Evolutionary conservation across 2,113 vertebrate species (phyloP).

Genomic region (Fregata magnificens): DNA sequence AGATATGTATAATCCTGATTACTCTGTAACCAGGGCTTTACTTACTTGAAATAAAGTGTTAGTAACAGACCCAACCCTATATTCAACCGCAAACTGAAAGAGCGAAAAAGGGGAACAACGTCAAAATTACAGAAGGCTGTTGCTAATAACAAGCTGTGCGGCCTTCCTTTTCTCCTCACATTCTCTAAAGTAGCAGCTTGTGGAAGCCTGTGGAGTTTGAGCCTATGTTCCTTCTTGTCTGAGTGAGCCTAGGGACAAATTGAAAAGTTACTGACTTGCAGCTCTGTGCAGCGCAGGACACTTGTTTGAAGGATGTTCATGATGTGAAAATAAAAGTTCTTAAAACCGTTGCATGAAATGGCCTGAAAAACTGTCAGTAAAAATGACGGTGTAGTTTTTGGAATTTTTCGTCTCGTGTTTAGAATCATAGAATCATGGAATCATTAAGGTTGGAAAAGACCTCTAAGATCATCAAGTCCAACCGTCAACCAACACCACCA

Average conservation of each 20-base stretch:
- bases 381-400: background rate
- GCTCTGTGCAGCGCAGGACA: background rate
- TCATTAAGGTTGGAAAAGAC: too few relatives aligned
- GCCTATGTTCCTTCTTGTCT: background rate
- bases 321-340: background rate
- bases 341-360: background rate
- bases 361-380: background rate
- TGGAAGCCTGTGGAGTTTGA: background rate
- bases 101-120: background rate
- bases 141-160: background rate
- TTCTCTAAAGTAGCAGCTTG: background rate
- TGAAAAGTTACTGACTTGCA: background rate
- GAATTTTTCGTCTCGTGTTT: background rate
- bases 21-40: background rate
- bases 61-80: background rate
- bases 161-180: background rate
- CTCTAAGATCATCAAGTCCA: too few relatives aligned
- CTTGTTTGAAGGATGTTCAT: background rate
- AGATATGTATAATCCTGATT: background rate
- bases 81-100: background rate
- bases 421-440: too few relatives aligned
- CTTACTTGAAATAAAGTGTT: background rate
- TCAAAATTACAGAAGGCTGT: background rate
- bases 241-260: background rate
- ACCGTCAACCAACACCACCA: too few relatives aligned